Base-by-base conservation (phyloP, 2,113 vertebrate species). In the Malurus melanocephalus region DNA sequence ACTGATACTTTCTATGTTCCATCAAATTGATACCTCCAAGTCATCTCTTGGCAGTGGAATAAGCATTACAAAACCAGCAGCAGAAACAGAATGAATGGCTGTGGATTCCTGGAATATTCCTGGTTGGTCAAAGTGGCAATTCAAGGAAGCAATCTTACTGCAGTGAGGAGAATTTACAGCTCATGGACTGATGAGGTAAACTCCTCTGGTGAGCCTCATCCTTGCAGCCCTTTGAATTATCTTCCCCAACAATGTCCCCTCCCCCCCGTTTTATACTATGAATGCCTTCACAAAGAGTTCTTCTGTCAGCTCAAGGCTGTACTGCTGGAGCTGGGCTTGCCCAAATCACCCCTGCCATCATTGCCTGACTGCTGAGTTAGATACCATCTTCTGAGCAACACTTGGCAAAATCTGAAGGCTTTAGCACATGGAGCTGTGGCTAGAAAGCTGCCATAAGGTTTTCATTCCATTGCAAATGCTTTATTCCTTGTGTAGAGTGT, bases 201-300 rank as follows among this genome's bases (percentile, higher is more conserved):
- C 85, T 81, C 33, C n/a, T 69, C 68, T 90, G 21, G 49, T 81
- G 75, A 94, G 64, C 79, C 57, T 93, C 73, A 65, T 92, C 82
- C 49, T 60, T 89, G 65, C 80, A 89, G 48, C 40, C n/a, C 4
- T 88, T 78, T 79, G 42, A 88, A 69, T 90, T 79, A 75, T 79
- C 69, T 71, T 77, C 28, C 15, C 60, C 72, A 61, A 59, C 46
- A 61, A 9, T 15, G 15, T 91, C 66, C 69, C 73, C 45, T 68
- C 66, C 75, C 62, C 60, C 26, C 1, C 6, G 52, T 79, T 80
- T 73, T 46, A 81, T 78, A 21, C 43, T 35, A 19, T 49, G 85
- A 81, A 76, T 88, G 46, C 69, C 57, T 78, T 90, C 71, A 72
- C 80, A 92, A 73, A 81, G 65, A 74, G 55, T 65, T 79, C 80